Conservation (phyloP, 1,140 invertebrate species). For the Rhopalosiphum padi region DNA sequence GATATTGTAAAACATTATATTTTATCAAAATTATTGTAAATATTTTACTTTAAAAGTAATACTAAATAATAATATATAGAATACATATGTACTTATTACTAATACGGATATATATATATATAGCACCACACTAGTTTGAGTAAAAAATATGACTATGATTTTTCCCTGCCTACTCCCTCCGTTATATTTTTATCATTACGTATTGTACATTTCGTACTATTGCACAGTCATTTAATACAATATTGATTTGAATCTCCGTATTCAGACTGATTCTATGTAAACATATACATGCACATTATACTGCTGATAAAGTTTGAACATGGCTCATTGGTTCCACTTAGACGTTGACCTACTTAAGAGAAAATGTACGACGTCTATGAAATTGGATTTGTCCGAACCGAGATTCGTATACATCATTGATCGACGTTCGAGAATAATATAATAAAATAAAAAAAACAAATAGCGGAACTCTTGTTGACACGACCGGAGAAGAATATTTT, state of each 20-base stretch:
- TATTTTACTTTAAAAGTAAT: neutral
- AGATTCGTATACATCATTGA: neutral
- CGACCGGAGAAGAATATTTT: neutral
- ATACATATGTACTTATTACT: neutral
- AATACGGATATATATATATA: neutral
- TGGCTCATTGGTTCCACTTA: constrained; percentile 28
- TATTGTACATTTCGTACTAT: neutral
- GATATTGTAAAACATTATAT: neutral
- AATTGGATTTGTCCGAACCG: neutral
- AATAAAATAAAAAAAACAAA: neutral
- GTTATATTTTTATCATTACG: neutral
- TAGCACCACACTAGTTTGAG: neutral
- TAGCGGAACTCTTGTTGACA: neutral
- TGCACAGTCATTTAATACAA: neutral
- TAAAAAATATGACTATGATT: neutral
- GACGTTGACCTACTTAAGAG: constrained; percentile 1
- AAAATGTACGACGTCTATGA: neutral
- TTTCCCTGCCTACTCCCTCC: neutral
- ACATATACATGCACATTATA: neutral
- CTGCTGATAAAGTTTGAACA: constrained; percentile 15
- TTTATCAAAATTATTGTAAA: neutral
- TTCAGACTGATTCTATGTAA: neutral
- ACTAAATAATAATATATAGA: neutral
- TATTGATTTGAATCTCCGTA: neutral
- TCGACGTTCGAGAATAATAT: neutral